Evolutionary conservation across 2,797 vertebrate genomes (phyloP).

Genomic region (Hyperoplus lanceolatus): DNA sequence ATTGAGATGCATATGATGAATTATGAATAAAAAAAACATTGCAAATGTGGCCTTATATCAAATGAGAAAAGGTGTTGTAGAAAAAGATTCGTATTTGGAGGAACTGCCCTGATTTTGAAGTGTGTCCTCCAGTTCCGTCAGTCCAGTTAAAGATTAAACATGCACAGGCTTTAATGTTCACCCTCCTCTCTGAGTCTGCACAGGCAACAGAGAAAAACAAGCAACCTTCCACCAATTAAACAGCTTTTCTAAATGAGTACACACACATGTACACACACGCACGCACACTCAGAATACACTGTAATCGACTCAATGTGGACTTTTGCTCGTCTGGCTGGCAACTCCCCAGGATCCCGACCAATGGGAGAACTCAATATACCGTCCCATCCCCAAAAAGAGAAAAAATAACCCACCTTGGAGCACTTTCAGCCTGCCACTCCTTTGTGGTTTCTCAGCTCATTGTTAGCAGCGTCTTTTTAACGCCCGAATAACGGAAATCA

Average conservation of each 20-base stretch:
- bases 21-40: background rate
- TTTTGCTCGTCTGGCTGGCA: slow-evolving; percentile 58
- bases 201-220: slow-evolving; percentile 45
- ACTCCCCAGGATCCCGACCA: slow-evolving; percentile 62
- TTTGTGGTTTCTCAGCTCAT: slow-evolving; percentile 74
- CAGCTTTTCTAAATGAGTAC: slow-evolving; percentile 46
- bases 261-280: slow-evolving; percentile 33
- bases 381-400: slow-evolving; percentile 52
- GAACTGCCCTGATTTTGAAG: background rate
- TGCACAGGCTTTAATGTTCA: slow-evolving; percentile 39
- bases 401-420: slow-evolving; percentile 64
- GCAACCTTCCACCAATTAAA: slow-evolving; percentile 51
- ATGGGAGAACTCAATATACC: slow-evolving; percentile 62
- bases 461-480: slow-evolving; percentile 57
- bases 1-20: background rate
- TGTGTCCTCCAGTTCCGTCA: slow-evolving; percentile 1
- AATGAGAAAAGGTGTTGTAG: background rate
- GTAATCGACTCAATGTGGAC: slow-evolving; percentile 70
- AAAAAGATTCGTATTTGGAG: background rate
- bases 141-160: slow-evolving; percentile 57
- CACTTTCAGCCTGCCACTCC: slow-evolving; percentile 50
- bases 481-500: slow-evolving; percentile 59
- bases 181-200: slow-evolving; percentile 26
- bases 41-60: background rate
- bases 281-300: slow-evolving; percentile 52